Conservation (phyloP, 2,113 vertebrate genomes). For the Paralichthys olivaceus region DNA sequence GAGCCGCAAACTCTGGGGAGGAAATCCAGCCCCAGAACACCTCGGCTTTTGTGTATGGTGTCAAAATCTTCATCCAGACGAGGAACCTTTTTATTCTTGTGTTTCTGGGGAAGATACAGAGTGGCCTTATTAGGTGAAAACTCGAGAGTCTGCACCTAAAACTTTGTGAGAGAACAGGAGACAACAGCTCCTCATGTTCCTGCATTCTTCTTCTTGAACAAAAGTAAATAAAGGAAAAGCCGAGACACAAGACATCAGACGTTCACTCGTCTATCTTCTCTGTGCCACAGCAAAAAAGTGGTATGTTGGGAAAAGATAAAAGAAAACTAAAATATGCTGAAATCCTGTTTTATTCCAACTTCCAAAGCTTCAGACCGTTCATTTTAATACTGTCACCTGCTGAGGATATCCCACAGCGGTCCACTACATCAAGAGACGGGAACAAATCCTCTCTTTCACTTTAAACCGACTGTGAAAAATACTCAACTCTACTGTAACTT, state of each 20-base stretch:
- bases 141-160: conserved; percentile 3
- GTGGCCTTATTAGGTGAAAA: conserved; percentile 17
- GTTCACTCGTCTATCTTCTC: not conserved
- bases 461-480: conserved; percentile 1
- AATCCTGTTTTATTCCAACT: not conserved
- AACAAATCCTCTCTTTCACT: not conserved
- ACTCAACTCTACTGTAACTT: not conserved
- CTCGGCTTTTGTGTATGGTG: not conserved
- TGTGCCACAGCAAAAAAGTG: conserved; percentile 11
- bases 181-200: too few relatives aligned
- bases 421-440: not conserved
- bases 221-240: not conserved
- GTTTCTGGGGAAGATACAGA: not conserved
- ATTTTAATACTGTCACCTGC: conserved; percentile 23
- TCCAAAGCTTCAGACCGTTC: conserved; percentile 10
- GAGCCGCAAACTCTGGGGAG: not conserved
- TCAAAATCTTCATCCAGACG: conserved; percentile 11
- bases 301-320: not conserved
- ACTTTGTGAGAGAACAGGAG: not conserved
- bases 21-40: conserved; percentile 3
- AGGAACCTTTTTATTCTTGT: not conserved
- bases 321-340: not conserved
- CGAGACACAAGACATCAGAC: not conserved
- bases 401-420: conserved; percentile 6
- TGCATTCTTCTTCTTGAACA: not conserved